Percentiles rank a stretch among this genome's conserved stretches.
Conservation (phyloP, 2,113 vertebrate genomes). For the Perognathus longimembris region DNA sequence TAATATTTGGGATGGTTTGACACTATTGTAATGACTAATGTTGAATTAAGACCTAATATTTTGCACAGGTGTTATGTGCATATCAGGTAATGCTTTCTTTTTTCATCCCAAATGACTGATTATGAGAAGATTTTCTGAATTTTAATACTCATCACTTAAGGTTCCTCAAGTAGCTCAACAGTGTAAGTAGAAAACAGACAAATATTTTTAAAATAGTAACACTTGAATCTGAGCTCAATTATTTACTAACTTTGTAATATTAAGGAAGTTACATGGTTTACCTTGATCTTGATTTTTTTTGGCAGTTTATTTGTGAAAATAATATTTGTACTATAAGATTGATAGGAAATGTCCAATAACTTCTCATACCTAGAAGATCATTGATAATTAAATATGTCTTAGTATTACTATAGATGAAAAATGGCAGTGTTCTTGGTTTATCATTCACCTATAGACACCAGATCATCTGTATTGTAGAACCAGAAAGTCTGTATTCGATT, state of each 20-base stretch:
- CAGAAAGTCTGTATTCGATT: not conserved
- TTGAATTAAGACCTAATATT: not conserved
- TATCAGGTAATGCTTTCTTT: not conserved
- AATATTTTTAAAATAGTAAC: not conserved
- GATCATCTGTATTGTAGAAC: not conserved
- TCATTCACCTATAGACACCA: not conserved
- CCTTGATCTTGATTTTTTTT: not conserved
- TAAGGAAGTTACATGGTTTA: not conserved
- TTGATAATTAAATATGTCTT: too few species aligned
- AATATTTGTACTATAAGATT: not conserved
- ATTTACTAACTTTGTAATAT: not conserved
- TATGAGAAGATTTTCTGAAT: not conserved
- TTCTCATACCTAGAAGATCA: not conserved
- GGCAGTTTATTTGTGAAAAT: not conserved
- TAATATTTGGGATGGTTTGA: not conserved
- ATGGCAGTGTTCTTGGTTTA: not conserved
- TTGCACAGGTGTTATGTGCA: not conserved
- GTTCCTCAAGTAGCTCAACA: not conserved
- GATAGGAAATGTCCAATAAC: not conserved
- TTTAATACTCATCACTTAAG: not conserved
- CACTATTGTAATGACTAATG: rapidly evolving
- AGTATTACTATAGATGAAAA: not conserved
- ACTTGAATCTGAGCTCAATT: not conserved
- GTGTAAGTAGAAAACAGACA: not conserved
- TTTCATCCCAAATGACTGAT: constrained; percentile 19